Evolutionary conservation across 2,113 vertebrate species (phyloP).

Genomic region (Vicugna pacos): DNA sequence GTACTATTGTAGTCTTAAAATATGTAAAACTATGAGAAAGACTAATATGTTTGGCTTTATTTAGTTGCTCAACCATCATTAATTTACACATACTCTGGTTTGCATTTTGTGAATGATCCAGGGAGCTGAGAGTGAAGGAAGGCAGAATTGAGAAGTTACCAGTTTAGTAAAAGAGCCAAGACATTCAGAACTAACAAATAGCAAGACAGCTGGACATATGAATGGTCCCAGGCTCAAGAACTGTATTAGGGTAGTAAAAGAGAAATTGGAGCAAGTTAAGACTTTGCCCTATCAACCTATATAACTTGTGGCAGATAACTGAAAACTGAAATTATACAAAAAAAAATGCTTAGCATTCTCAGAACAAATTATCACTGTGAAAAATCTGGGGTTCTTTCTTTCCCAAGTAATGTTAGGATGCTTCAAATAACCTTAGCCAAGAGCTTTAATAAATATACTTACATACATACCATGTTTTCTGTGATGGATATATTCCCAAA

Average conservation of each 20-base stretch:
- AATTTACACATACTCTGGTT: not conserved
- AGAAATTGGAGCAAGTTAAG: not conserved
- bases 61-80: not conserved
- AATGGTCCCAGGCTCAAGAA: not conserved
- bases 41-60: not conserved
- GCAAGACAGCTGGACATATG: not conserved
- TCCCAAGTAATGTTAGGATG: not conserved
- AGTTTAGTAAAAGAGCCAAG: not conserved
- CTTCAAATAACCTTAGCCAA: not conserved
- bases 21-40: not conserved
- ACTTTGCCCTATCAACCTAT: not conserved
- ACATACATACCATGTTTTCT: not conserved
- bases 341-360: not conserved
- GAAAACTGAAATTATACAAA: not conserved
- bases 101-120: not conserved
- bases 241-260: not conserved
- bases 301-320: not conserved
- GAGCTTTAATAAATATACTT: not conserved
- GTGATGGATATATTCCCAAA: not conserved
- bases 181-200: not conserved
- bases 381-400: not conserved
- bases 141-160: not conserved
- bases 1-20: not conserved
- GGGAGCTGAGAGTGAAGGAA: not conserved
- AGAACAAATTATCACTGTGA: not conserved